Evolutionary conservation across 2,888 invertebrate genomes (phyloP).

Genomic region (Protophormia terraenovae): DNA sequence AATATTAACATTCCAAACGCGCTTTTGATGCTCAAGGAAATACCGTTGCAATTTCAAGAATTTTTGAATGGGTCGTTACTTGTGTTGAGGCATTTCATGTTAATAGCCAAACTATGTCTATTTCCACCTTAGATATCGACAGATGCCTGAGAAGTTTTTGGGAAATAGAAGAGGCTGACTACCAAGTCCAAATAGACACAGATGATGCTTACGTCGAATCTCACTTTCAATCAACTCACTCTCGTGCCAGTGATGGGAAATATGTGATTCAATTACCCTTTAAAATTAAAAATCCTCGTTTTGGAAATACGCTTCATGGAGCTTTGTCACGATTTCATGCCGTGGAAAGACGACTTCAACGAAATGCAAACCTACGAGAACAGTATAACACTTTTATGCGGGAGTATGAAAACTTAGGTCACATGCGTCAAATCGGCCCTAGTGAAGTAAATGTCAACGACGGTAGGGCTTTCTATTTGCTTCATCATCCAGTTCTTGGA

Average conservation of each 20-base stretch:
- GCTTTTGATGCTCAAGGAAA: constrained; percentile 8
- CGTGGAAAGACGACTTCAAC: constrained; percentile 25
- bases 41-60: constrained; percentile 26
- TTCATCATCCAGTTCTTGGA: constrained; percentile 29
- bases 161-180: constrained; percentile 28
- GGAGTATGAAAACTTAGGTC: constrained; percentile 9
- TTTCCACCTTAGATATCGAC: constrained; percentile 11
- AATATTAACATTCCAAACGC: constrained; percentile 16
- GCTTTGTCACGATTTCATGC: constrained; percentile 27
- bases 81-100: not conserved
- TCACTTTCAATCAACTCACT: constrained; percentile 32
- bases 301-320: not conserved
- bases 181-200: not conserved
- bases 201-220: constrained; percentile 17
- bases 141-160: constrained; percentile 24
- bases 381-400: constrained; percentile 28
- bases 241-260: constrained; percentile 29
- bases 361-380: constrained; percentile 5
- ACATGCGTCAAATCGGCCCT: not conserved
- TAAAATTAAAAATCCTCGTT: not conserved
- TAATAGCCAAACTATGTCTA: not conserved
- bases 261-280: constrained; percentile 33
- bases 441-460: not conserved
- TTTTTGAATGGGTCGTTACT: constrained; percentile 47
- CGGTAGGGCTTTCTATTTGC: too few relatives aligned